Conservation (phyloP, 1,140 invertebrate genomes). For the Cryptotermes secundus region DNA sequence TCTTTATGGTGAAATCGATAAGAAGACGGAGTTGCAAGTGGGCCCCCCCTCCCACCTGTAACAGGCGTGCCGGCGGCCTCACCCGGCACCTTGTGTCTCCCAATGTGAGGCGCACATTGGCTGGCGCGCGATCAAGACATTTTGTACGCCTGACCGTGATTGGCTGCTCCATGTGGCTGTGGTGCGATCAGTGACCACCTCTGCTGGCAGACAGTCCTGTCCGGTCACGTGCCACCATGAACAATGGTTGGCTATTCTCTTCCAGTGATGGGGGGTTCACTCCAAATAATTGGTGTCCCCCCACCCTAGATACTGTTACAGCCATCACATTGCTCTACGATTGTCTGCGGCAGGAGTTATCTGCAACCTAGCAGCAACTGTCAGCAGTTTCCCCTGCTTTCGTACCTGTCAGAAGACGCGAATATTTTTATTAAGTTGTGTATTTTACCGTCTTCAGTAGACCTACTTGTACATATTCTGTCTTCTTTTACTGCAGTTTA, state of each 20-base stretch:
- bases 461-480: too few relatives aligned
- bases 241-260: constrained; percentile 3
- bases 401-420: too few relatives aligned
- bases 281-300: not conserved
- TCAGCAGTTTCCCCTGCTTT: too few relatives aligned
- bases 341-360: too few relatives aligned
- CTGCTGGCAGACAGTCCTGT: not conserved
- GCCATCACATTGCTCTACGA: too few relatives aligned
- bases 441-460: too few relatives aligned
- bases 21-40: too few relatives aligned
- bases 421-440: too few relatives aligned
- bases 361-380: too few relatives aligned
- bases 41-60: not conserved
- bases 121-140: not conserved
- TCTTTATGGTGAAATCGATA: not conserved
- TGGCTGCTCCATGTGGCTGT: not conserved
- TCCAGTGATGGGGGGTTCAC: not conserved
- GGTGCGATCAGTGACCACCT: not conserved
- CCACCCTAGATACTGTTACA: too few relatives aligned
- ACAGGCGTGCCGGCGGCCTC: not conserved
- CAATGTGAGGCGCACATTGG: not conserved
- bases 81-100: not conserved
- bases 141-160: not conserved
- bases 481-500: too few relatives aligned
- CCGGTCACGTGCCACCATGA: not conserved